These are phyloP conservation scores for Artibeus lituratus DNA, from an alignment of 2,797 vertebrate genomes.

Conservation along the genomic window DNA sequence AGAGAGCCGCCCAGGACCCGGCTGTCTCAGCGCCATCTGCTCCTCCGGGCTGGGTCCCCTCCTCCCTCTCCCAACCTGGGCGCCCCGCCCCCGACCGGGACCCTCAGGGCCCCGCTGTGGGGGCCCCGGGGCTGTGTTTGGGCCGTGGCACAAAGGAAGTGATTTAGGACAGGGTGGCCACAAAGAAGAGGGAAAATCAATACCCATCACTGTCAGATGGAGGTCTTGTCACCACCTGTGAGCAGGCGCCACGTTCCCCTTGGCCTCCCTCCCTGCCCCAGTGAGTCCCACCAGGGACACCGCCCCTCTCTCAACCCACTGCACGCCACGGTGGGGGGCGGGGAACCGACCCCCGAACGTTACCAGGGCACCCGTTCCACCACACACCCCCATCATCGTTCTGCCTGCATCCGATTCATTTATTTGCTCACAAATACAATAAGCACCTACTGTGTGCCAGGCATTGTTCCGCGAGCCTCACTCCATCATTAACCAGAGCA, in stretches of 20 bases:
- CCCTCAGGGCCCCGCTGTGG: slow-evolving; percentile 33
- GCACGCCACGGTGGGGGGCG: not conserved
- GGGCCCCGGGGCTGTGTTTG: slow-evolving; percentile 32
- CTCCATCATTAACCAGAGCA: accelerated
- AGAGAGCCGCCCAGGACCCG: slow-evolving; percentile 49
- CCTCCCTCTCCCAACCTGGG: not conserved
- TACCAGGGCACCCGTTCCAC: no score
- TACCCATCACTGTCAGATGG: slow-evolving; percentile 54
- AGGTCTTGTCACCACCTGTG: slow-evolving; percentile 33
- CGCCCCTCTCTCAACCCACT: not conserved
- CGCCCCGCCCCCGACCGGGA: slow-evolving; percentile 1
- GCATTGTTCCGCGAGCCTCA: not conserved
- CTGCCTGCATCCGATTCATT: not conserved
- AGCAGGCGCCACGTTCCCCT: not conserved
- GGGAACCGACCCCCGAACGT: no score
- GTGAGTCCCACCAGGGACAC: not conserved
- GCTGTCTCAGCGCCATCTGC: slow-evolving; percentile 61
- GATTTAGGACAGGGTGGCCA: slow-evolving; percentile 43
- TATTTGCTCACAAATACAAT: not conserved
- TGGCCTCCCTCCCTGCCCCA: not conserved
- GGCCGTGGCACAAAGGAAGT: slow-evolving; percentile 43
- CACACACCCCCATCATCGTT: accelerated
- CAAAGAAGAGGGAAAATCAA: slow-evolving; percentile 60
- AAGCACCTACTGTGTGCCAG: not conserved
- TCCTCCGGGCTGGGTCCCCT: not conserved